Percentiles rank a stretch among this genome's conserved stretches.
phyloP scores from a whole-genome alignment of 1,140 invertebrate genomes.

The Drepana arcuata region DNA sequence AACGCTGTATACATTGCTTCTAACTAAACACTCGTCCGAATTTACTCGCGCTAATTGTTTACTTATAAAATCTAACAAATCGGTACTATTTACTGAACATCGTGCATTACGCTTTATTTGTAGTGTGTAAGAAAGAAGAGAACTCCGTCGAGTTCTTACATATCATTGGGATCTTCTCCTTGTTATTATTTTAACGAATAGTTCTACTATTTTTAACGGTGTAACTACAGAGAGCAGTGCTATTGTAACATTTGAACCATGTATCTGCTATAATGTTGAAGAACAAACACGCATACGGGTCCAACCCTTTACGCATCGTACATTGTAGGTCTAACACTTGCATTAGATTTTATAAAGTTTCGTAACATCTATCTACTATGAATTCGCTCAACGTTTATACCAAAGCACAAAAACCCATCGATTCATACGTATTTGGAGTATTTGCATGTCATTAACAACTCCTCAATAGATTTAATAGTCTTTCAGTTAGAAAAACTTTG shows the following conservation, averaged over 20 bases:
- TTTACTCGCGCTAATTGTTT: too few species aligned
- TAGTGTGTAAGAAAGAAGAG: slow-evolving; percentile 56
- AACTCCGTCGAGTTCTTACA: slow-evolving; percentile 67
- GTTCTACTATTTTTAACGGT: slow-evolving; percentile 34
- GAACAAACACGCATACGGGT: slow-evolving; percentile 66
- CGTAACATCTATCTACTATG: slow-evolving; percentile 51
- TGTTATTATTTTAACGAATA: slow-evolving; percentile 49
- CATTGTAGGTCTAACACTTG: slow-evolving; percentile 60
- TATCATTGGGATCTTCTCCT: slow-evolving; percentile 70
- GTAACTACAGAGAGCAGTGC: slow-evolving; percentile 48
- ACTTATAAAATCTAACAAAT: too few species aligned
- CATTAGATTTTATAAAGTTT: slow-evolving; percentile 65
- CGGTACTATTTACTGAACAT: slow-evolving; percentile 51
- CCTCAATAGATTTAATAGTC: slow-evolving; percentile 65
- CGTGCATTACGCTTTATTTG: slow-evolving; percentile 63
- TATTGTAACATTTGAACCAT: slow-evolving; percentile 37
- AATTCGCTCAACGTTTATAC: slow-evolving; percentile 71
- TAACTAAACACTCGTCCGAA: too few species aligned
- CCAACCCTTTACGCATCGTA: slow-evolving; percentile 67
- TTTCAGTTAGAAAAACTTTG: slow-evolving; percentile 64
- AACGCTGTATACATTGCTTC: too few species aligned
- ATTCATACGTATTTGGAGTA: slow-evolving; percentile 55
- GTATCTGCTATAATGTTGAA: slow-evolving; percentile 37
- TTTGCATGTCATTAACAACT: slow-evolving; percentile 47
- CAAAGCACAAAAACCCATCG: slow-evolving; percentile 71